Evolutionary conservation across 2,797 vertebrate species (phyloP).

Genomic region (Champsocephalus esox): DNA sequence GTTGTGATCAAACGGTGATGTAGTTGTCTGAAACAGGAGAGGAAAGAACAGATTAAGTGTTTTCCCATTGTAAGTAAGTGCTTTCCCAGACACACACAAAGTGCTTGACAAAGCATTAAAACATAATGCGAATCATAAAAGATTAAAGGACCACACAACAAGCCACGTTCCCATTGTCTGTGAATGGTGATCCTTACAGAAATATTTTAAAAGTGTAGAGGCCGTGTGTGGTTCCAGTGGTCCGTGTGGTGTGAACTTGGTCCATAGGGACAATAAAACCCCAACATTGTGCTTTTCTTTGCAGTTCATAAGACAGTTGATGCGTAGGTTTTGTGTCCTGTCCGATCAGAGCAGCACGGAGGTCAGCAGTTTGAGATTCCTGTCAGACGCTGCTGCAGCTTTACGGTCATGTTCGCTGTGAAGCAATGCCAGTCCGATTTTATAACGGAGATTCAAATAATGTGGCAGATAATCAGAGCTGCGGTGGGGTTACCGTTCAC

Average conservation of each 20-base stretch:
- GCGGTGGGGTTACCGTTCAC: neutral
- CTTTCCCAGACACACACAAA: too few relatives aligned
- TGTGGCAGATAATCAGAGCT: neutral
- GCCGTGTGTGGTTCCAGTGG: neutral
- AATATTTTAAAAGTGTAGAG: neutral
- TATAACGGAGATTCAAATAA: slow-evolving; percentile 1
- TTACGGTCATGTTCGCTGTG: neutral
- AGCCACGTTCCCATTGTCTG: too few relatives aligned
- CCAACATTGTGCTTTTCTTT: neutral
- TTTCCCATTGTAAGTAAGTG: neutral
- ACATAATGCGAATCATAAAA: too few relatives aligned
- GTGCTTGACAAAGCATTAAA: too few relatives aligned
- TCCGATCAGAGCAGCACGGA: neutral
- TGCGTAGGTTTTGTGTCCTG: neutral
- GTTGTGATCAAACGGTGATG: neutral
- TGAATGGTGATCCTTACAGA: neutral
- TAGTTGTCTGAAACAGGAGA: neutral
- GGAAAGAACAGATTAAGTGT: neutral
- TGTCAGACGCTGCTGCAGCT: neutral
- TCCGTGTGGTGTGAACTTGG: neutral
- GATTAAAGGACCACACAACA: too few relatives aligned
- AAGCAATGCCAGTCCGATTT: neutral
- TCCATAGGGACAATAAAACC: neutral
- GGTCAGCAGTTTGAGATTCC: slow-evolving; percentile 10
- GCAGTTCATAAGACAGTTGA: neutral